Base-by-base conservation (phyloP, 2,113 vertebrate genomes). In the Chrysochloris asiatica region DNA sequence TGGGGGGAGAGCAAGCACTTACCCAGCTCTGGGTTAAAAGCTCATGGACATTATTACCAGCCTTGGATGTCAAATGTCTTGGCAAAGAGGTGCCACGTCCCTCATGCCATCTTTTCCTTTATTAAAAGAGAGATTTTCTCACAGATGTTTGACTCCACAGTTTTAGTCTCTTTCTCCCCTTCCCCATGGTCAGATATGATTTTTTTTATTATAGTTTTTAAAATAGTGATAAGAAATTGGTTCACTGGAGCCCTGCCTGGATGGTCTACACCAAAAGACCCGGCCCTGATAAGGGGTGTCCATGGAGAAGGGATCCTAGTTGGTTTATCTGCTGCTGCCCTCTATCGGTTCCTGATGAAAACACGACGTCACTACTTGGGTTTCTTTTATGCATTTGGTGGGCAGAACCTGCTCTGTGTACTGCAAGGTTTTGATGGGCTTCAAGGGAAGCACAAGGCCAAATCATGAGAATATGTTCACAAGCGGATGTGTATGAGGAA, bases 41-140 rank as follows among this genome's bases (percentile, higher is more conserved):
- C 97, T 98, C 92, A 92, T 83, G 84, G 98, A 96, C 97, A 97
- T 97, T 97, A 97, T 97, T 97, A 98, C 97, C 96, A 97, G 98
- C 97, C 97, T 97, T 90, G 96, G 95, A 98, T 98, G 98, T 98
- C 97, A 98, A 97, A 98, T 95, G 97, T 98, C 97, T 98, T 96
- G 94, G 97, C 93, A 96, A 97, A 97, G 97, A 97, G 97, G 97
- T 97, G 96, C 97, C 97, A 97, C 88, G 8, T 97, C 92, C 95
- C 88, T 97, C 95, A 95, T 16, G 94, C 96, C 96, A 98, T 94
- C 97, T 96, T 97, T 97, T 96, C 96, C 97, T 97, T 98, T 98
- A 98, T 98, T 97, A 13, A 65, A 97, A 96, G 97, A 95, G 98
- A 98, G 97, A 73, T 96, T 96, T 96, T 92, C 96, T 94, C 94